Conservation (phyloP, 2,888 invertebrate genomes). For the Microdon myrmicae region DNA sequence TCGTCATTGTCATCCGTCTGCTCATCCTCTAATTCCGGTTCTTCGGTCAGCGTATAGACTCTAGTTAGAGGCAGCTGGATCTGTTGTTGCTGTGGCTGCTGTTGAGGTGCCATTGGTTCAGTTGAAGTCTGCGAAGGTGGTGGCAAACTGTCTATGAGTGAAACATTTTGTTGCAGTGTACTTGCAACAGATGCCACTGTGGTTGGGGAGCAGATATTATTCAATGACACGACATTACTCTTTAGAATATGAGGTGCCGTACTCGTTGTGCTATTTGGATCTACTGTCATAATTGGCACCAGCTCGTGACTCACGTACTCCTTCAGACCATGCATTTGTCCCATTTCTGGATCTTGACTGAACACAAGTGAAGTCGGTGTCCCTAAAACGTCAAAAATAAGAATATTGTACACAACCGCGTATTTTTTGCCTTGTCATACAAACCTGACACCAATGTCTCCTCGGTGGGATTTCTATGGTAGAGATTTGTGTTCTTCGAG, state of each 20-base stretch:
- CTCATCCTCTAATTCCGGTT: conserved; percentile 70
- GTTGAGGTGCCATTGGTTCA: conserved; percentile 43
- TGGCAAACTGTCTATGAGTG: conserved; percentile 58
- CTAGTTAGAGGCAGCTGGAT: conserved; percentile 66
- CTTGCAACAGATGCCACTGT: conserved; percentile 46
- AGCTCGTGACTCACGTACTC: conserved; percentile 67
- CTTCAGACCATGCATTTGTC: conserved; percentile 63
- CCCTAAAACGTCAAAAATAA: conserved; percentile 56
- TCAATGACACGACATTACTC: conserved; percentile 52
- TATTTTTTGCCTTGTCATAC: conserved; percentile 27
- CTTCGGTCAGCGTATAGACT: conserved; percentile 71
- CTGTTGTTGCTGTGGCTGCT: conserved; percentile 19
- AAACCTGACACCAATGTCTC: conserved; percentile 70
- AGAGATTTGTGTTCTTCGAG: conserved; percentile 64
- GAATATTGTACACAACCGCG: neutral
- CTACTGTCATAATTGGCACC: conserved; percentile 66
- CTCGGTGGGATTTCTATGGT: conserved; percentile 71
- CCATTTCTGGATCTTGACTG: conserved; percentile 58
- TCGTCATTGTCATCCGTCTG: conserved; percentile 58
- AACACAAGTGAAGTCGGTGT: conserved; percentile 69
- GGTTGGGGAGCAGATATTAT: conserved; percentile 51
- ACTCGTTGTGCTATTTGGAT: conserved; percentile 60
- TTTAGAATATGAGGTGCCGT: conserved; percentile 53
- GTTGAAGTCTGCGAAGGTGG: conserved; percentile 55
- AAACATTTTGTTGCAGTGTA: conserved; percentile 54